A percentile compares a stretch with the other conserved stretches of the same genome.
phyloP scores from a whole-genome alignment of 2,888 invertebrate species.

The Oscheius onirici region DNA sequence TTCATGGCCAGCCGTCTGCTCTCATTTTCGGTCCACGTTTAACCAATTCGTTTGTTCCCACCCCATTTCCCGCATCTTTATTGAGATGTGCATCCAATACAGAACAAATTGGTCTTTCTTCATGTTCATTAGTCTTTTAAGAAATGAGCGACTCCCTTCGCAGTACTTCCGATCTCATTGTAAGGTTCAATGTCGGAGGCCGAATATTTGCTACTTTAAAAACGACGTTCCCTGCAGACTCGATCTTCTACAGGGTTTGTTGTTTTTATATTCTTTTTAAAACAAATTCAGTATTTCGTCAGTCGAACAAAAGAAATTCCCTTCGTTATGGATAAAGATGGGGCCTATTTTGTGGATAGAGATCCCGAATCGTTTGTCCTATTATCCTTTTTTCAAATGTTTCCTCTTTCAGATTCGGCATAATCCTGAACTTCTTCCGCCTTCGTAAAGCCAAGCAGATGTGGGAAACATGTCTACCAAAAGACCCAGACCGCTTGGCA shows the following conservation, averaged over 20 bases:
- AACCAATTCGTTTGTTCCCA: slow-evolving; percentile 19
- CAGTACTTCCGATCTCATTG: slow-evolving; percentile 32
- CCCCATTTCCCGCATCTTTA: slow-evolving; percentile 11
- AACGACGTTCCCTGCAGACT: slow-evolving; percentile 48
- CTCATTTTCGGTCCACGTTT: slow-evolving; percentile 25
- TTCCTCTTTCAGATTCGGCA: slow-evolving; percentile 54
- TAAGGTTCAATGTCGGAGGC: slow-evolving; percentile 69
- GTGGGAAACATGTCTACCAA: slow-evolving; percentile 70
- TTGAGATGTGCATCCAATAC: slow-evolving; percentile 12
- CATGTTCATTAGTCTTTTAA: neutral
- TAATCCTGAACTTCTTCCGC: slow-evolving; percentile 69
- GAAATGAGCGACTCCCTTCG: neutral
- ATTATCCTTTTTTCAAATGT: neutral
- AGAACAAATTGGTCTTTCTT: neutral
- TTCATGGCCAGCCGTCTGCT: slow-evolving; percentile 28
- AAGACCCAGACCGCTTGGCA: slow-evolving; percentile 67
- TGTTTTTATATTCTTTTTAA: slow-evolving; percentile 16
- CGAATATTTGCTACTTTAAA: slow-evolving; percentile 45
- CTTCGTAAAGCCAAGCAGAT: slow-evolving; percentile 60
- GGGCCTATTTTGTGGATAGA: slow-evolving; percentile 68
- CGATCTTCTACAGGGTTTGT: slow-evolving; percentile 49
- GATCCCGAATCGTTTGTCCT: slow-evolving; percentile 62
- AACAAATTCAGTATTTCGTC: slow-evolving; percentile 64
- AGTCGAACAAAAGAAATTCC: slow-evolving; percentile 58
- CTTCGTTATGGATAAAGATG: slow-evolving; percentile 57